Percentiles rank a stretch among this genome's conserved stretches.
Evolutionary conservation across 2,888 invertebrate genomes (phyloP).

Genomic region (Apodemia mormo): DNA sequence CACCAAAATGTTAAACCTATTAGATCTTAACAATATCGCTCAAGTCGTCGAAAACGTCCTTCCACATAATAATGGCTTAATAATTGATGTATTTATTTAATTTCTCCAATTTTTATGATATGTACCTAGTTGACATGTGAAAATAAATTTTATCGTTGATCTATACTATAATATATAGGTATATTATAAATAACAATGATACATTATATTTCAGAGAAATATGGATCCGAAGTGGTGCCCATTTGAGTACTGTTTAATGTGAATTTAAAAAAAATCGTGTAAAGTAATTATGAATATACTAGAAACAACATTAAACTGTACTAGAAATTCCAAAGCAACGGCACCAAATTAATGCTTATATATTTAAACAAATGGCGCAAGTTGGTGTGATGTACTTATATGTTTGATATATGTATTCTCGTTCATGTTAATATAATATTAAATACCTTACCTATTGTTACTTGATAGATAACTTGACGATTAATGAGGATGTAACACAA

Average conservation of each 20-base stretch:
- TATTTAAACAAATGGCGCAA: slow-evolving; percentile 46
- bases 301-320: background rate
- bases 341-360: slow-evolving; percentile 5
- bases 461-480: slow-evolving; percentile 75
- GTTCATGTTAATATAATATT: slow-evolving; percentile 81
- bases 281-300: background rate
- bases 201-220: slow-evolving; percentile 17
- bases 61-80: slow-evolving; percentile 32
- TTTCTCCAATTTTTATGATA: slow-evolving; percentile 13
- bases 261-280: background rate
- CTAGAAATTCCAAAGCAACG: slow-evolving; percentile 5
- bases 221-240: slow-evolving; percentile 21
- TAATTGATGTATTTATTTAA: slow-evolving; percentile 33
- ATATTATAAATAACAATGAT: slow-evolving; percentile 17
- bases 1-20: background rate
- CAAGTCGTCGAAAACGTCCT: slow-evolving; percentile 34
- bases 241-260: slow-evolving; percentile 19
- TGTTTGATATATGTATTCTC: slow-evolving; percentile 54
- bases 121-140: slow-evolving; percentile 18
- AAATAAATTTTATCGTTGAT: slow-evolving; percentile 23
- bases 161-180: slow-evolving; percentile 19
- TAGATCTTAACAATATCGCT: slow-evolving; percentile 24
- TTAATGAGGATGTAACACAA: slow-evolving; percentile 71
- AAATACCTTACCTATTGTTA: slow-evolving; percentile 63
- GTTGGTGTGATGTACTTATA: slow-evolving; percentile 55